Base-by-base conservation (phyloP, 2,797 vertebrate species). In the Pyrrhura leucotis region DNA sequence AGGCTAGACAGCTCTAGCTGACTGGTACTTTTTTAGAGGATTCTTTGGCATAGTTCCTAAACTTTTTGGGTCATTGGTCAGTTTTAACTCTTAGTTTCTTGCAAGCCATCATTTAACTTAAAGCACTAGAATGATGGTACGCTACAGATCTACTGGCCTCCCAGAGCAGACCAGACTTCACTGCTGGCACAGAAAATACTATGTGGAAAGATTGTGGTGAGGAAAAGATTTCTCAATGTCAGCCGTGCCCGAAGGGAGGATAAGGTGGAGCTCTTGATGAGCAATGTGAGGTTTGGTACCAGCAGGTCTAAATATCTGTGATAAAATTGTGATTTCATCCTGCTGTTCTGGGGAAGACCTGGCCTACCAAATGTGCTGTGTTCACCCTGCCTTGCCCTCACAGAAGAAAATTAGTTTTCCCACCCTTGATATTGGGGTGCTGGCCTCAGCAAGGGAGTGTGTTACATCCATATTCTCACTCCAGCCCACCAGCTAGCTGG, bases 271-370 rank as follows among this genome's bases (percentile, higher is more conserved):
- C 54, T 69, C 35, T 69, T 1, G 0, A 10, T 93, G 83, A 95
- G 45, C 91, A 88, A 95, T 82, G 61, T 31, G 81, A 71, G 45
- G 42, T 95, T 92, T 92, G 58, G 72, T 94, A 93, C 75, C 72
- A 93, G 81, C 23, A 80, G 48, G 33, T 92, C 81, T 90, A 40
- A 89, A 39, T 89, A 71, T 62, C 45, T 75, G 51, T 66, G 89
- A 92, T 82, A 85, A 94, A 89, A 92, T 71, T 77, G 48, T 74
- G 65, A 88, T 90, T 85, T 95, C 61, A 66, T 71, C 68, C 48
- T 54, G n/a, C 45, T 90, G 33, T 77, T 92, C 51, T 78, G 35
- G 19, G 63, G 61, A 79, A 86, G 79, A 80, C 45, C 17, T 68
- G 21, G 26, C 12, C 47, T 71, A 29, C 29, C 23, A 45, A 14